Evolutionary conservation across 92 coral and sea anemone genomes (phyloP).

Genomic region (Pocillopora meandrina): DNA sequence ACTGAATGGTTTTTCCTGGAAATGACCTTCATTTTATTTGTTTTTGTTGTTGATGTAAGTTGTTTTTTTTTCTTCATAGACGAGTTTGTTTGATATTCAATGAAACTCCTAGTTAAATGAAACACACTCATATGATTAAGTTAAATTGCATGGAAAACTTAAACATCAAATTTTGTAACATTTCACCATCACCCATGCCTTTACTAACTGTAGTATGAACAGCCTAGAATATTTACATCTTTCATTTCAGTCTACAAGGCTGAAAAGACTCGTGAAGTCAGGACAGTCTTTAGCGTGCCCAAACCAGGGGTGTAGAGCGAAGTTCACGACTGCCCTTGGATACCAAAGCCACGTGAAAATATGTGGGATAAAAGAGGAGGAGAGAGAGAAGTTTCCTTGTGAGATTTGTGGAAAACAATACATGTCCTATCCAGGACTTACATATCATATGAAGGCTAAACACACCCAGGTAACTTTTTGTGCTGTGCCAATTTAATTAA

Average conservation of each 20-base stretch:
- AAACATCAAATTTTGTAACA: too few species aligned
- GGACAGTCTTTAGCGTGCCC: conserved; percentile 34
- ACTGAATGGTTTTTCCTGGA: too few species aligned
- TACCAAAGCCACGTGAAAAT: conserved; percentile 35
- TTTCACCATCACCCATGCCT: too few species aligned
- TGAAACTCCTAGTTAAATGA: too few species aligned
- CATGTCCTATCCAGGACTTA: conserved; percentile 45
- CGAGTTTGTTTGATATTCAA: too few species aligned
- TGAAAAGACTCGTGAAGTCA: not conserved
- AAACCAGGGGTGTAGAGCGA: conserved; percentile 53
- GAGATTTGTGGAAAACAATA: conserved; percentile 65
- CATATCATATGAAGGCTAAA: conserved; percentile 55
- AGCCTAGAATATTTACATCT: too few species aligned
- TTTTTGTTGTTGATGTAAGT: too few species aligned
- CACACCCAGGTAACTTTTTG: conserved; percentile 28
- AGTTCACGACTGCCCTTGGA: conserved; percentile 38
- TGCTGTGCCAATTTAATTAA: too few species aligned
- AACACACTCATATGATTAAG: not conserved
- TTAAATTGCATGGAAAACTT: too few species aligned
- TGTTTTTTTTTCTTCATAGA: too few species aligned
- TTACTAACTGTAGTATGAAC: too few species aligned
- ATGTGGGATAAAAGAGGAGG: conserved; percentile 54
- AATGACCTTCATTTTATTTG: too few species aligned
- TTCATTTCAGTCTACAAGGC: not conserved
- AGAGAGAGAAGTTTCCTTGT: conserved; percentile 53